A percentile compares a stretch with the other conserved stretches of the same genome.
phyloP scores from a whole-genome alignment of 2,113 vertebrate genomes.

The Epinephelus cyanopodus region DNA sequence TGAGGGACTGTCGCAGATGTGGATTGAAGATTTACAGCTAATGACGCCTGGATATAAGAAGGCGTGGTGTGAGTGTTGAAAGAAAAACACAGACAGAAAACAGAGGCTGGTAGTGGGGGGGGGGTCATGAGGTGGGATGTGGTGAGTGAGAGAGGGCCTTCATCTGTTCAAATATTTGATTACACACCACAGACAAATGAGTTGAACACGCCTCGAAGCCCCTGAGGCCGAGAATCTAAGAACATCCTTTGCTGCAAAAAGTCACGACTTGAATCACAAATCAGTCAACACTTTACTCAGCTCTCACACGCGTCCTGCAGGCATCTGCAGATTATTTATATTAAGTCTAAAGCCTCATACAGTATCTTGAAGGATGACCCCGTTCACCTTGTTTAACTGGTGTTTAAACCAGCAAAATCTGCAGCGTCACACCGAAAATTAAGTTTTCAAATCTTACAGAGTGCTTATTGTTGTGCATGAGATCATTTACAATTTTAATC shows the following conservation, averaged over 20 bases:
- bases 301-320: slow-evolving; percentile 21
- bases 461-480: background rate
- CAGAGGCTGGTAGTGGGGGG: background rate
- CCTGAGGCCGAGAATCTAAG: slow-evolving; percentile 46
- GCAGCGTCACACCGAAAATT: background rate
- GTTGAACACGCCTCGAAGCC: slow-evolving; percentile 46
- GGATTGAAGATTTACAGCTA: slow-evolving; percentile 58
- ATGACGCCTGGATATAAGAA: slow-evolving; percentile 27
- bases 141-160: background rate
- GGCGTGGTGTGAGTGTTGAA: slow-evolving; percentile 8
- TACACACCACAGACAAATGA: slow-evolving; percentile 29
- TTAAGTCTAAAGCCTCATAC: background rate
- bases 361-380: background rate
- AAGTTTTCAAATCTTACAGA: background rate
- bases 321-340: background rate
- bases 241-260: slow-evolving; percentile 7
- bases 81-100: background rate
- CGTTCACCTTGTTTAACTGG: background rate
- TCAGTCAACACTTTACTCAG: slow-evolving; percentile 32
- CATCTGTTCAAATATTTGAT: slow-evolving; percentile 52
- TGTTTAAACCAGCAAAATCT: background rate
- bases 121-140: background rate
- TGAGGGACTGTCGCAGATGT: slow-evolving; percentile 55
- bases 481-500: background rate
- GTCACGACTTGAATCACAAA: slow-evolving; percentile 31